Base-by-base conservation (phyloP, 2,113 vertebrate genomes). In the Propithecus coquereli region DNA sequence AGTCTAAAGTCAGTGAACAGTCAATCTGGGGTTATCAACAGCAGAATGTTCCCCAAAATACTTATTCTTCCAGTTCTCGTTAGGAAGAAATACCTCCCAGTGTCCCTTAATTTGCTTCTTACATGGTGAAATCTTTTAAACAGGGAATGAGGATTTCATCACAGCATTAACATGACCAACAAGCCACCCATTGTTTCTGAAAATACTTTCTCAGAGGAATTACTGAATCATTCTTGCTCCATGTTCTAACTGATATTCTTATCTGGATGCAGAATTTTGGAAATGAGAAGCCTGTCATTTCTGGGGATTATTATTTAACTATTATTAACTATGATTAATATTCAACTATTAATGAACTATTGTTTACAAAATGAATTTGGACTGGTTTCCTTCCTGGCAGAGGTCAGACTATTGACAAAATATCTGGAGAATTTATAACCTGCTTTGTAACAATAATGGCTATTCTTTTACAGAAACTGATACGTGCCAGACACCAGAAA, bases 371-470 rank as follows among this genome's bases (percentile, higher is more conserved):
- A 61, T 86, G 23, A 70, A n/a, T 71, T 71, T 89, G 11, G 25
- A 34, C 2, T 25, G 23, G 30, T 88, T 94, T 83, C 27, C 86
- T 52, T 92, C 54, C 85, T 95, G 77, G 32, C 8, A 95, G 52
- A 95, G 43, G 52, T 92, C 73, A 95, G 54, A 95, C 79, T 68
- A 83, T 73, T 91, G 68, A 94, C 57, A 94, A 90, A 66, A 45
- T 74, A 90, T 20, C 57, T 90, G 30, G 22, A 91, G 27, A 90
- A 50, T 40, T 20, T 84, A 92, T 77, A 87, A 83, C 16, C 9
- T 43, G 16, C 9, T 92, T 86, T 50, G 34, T 87, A 90, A 57
- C 34, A 90, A 57, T n/a, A 71, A 37, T 71, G 65, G 34, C 8
- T 32, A 3, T 74, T 91, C 45, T 65, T 81, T 68, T 94, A 77